Percentiles rank a stretch among this genome's conserved stretches.
Conservation (phyloP, 1,140 invertebrate species). For the Aphelenchoides besseyi region DNA sequence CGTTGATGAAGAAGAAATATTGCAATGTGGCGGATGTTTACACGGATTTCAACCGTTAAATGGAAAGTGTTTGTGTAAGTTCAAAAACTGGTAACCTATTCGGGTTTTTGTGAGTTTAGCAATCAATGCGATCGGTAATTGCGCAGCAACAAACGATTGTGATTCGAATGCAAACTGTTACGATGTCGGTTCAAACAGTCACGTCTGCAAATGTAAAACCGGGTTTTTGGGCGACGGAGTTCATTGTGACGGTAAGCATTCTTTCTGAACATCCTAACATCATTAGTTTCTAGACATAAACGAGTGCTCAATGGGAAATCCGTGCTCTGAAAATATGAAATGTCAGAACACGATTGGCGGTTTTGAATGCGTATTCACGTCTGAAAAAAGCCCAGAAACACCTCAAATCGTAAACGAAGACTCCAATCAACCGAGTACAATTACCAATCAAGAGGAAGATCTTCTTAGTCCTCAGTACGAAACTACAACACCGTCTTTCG, state of each 20-base stretch:
- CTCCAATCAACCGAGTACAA: not conserved
- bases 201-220: slow-evolving; percentile 53
- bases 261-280: slow-evolving; percentile 3
- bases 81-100: not conserved
- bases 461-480: too few species aligned
- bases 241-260: slow-evolving; percentile 51
- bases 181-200: slow-evolving; percentile 46
- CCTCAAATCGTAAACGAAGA: too few species aligned
- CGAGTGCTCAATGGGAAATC: slow-evolving; percentile 80
- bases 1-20: slow-evolving; percentile 58
- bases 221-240: slow-evolving; percentile 57
- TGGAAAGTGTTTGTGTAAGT: slow-evolving; percentile 54
- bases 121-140: slow-evolving; percentile 43
- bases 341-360: slow-evolving; percentile 92
- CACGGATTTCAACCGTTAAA: slow-evolving; percentile 55
- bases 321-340: slow-evolving; percentile 91
- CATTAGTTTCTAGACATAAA: slow-evolving; percentile 77
- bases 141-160: slow-evolving; percentile 51
- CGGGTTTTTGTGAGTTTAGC: slow-evolving; percentile 35
- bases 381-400: too few species aligned
- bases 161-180: slow-evolving; percentile 57
- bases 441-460: too few species aligned
- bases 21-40: slow-evolving; percentile 55
- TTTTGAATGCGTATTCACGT: slow-evolving; percentile 91
- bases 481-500: too few species aligned